Base-by-base conservation (phyloP, 2,113 vertebrate genomes). In the Bos javanicus region DNA sequence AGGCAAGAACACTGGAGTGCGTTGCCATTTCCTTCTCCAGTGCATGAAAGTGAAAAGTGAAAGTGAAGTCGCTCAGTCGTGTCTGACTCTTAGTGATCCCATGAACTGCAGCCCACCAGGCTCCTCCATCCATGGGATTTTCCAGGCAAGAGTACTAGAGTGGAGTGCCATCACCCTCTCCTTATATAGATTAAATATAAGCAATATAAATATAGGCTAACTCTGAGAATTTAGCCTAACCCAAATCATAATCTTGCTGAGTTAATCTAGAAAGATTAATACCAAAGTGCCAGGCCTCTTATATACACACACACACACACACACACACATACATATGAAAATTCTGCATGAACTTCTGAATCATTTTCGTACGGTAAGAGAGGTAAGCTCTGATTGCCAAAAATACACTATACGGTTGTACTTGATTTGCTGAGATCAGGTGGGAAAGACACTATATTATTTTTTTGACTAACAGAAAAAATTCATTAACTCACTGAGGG, bases 241-340 rank as follows among this genome's bases (percentile, higher is more conserved):
- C 62, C 17, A 87, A 97, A 80, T 88, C 23, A 43, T 64, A 86
- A 96, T 60, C 60, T 97, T 78, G 54, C 54, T 92, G 60, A 89
- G 43, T 64, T 95, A 62, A 64, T 46, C 39, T 83, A 62, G 28
- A 87, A 86, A 86, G 30, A 78, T 80, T 52, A 74, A 89, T 33
- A 76, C 54, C 36, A 93, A 93, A 90, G 64, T 80, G 19, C 8
- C 43, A 92, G 50, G 30, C 1, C 16, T 87, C 81, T 71, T 60
- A 48, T 9, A 54, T 1, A 36, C 36, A 36, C 36, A 85, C 7
- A 91, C 1, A 82, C n/a, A 78, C 15, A 60, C 39, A 23, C 9
- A 43, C 67, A 33, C 16, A 60, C 5, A 88, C 5, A 81, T 12
- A 30, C 1, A 14, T 16, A 21, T 48, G 50, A 87, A 87, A 83